Conservation (phyloP, 2,888 invertebrate species). For the Chouioia cunea region DNA sequence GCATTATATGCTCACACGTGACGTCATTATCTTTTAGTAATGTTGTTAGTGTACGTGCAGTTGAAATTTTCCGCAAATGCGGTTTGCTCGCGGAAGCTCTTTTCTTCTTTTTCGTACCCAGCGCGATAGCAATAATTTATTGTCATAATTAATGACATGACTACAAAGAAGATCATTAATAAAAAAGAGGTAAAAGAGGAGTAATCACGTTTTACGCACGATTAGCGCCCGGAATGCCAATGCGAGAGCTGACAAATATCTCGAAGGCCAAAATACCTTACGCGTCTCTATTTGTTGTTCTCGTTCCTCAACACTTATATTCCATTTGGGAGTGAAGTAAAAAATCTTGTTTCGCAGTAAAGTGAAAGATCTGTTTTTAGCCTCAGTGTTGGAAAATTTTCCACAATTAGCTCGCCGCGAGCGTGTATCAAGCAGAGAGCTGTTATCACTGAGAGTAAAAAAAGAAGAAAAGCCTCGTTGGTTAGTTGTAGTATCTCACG, state of each 20-base stretch:
- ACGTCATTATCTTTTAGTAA: too few species aligned
- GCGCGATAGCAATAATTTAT: constrained; percentile 1
- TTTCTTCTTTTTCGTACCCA: not conserved
- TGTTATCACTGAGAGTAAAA: too few species aligned
- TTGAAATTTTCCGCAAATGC: constrained; percentile 11
- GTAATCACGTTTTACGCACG: not conserved
- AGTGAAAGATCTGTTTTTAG: too few species aligned
- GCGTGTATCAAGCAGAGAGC: too few species aligned
- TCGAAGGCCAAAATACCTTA: constrained; percentile 1
- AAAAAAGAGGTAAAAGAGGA: not conserved
- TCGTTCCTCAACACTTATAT: not conserved
- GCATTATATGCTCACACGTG: not conserved
- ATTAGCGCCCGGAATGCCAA: not conserved
- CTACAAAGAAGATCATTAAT: constrained; percentile 26
- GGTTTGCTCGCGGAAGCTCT: not conserved
- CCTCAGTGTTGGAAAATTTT: too few species aligned
- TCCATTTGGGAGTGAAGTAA: too few species aligned
- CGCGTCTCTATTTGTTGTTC: too few species aligned
- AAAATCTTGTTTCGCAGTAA: too few species aligned
- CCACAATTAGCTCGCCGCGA: too few species aligned
- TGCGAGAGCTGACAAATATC: not conserved
- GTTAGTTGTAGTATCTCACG: constrained; percentile 34
- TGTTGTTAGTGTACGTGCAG: too few species aligned
- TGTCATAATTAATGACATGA: constrained; percentile 9
- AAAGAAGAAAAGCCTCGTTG: too few species aligned